Evolutionary conservation across 2,888 invertebrate species (phyloP), one percentile per base, ranked within the genome.

Genomic region (Sphaerophoria taeniata): DNA sequence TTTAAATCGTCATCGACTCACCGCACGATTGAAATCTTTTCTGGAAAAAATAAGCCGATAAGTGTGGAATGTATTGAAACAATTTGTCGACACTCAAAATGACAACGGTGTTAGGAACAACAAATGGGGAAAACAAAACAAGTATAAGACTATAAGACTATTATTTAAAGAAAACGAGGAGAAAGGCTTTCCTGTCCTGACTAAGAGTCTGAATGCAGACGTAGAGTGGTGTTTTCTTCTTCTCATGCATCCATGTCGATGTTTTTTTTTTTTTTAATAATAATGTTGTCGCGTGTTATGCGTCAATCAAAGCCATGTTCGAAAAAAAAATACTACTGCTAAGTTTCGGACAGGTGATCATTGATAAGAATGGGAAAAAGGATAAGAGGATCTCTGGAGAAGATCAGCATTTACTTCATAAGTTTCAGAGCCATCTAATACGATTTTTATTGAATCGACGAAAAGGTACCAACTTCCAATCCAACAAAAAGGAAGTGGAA

Each of bases 161-260:
- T 34, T 43, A 31, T 11, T 11, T 14, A 56, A 65, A 51, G 24
- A 53, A 55, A 47, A 33, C 63, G 7, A 36, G 16, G 75, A 79
- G 84, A 84, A 80, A 84, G 80, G 84, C 76, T 69, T 84, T 84
- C 84, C 84, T 79, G 79, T 75, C 16, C 9, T 53, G 11, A 6
- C 56, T 33, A 72, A 79, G 71, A 75, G 74, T 24, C 24, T 24
- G 24, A 24, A 24, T 24, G 24, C 24, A 24, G 24, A 24, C 24
- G 2, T 2, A 2, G 24, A 24, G 24, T 24, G 24, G 24, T 2
- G 63, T 60, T 72, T 75, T 53, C 72, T 47, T 75, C 55, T 9
- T 24, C 60, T 24, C 55, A 70, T 47, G 49, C 79, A 74, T 49
- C 31, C 34, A 45, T 51, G 47, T 31, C 14, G 43, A 3, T 43